Percentiles rank a stretch among this genome's conserved stretches.
Conservation (phyloP, 2,797 vertebrate species). For the Xerus rutilus region DNA sequence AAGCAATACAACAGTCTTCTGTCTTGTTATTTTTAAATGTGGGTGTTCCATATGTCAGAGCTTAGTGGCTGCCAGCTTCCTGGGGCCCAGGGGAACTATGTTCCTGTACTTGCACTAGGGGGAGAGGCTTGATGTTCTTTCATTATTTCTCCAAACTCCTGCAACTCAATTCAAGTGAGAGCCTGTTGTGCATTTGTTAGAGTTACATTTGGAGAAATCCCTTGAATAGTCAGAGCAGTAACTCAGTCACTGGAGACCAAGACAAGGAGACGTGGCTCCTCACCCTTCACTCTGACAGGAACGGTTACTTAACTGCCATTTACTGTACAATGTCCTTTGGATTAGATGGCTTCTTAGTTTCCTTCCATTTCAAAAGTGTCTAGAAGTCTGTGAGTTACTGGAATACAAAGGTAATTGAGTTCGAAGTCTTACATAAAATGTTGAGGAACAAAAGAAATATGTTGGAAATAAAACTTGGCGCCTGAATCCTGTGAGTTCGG, state of each 20-base stretch:
- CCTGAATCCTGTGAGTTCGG: neutral
- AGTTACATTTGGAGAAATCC: neutral
- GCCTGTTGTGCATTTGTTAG: neutral
- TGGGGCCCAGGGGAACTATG: neutral
- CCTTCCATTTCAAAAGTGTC: neutral
- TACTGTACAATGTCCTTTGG: neutral
- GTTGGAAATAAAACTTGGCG: conserved; percentile 62
- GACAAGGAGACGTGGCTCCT: neutral
- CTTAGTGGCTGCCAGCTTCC: neutral
- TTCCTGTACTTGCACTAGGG: neutral
- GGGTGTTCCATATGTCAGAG: conserved; percentile 49
- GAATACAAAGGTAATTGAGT: conserved; percentile 7
- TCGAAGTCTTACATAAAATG: conserved; percentile 42
- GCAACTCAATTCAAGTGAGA: neutral
- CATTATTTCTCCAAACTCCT: conserved; percentile 15
- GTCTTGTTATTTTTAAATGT: conserved; percentile 69
- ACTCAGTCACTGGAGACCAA: neutral
- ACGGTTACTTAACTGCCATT: neutral
- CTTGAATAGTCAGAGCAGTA: neutral
- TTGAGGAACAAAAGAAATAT: neutral
- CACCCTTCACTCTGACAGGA: neutral
- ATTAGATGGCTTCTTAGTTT: neutral
- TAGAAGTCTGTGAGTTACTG: conserved; percentile 12
- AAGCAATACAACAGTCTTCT: conserved; percentile 19
- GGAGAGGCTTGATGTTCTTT: neutral